Base-by-base conservation (phyloP, 2,113 vertebrate genomes). In the Narcine bancroftii region DNA sequence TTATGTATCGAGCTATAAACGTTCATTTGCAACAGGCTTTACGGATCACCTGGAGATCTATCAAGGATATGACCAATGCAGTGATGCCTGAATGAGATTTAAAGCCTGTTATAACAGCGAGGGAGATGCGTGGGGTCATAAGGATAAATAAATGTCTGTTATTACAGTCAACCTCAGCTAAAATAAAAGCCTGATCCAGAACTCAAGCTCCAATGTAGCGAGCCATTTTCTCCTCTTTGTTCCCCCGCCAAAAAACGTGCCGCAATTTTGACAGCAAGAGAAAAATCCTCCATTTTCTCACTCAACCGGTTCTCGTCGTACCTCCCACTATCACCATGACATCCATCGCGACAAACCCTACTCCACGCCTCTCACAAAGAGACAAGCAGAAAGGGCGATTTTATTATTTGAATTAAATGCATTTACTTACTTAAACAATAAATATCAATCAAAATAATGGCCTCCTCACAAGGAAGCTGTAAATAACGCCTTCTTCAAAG, bases 231-330 rank as follows among this genome's bases (percentile, higher is more conserved):
- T 36, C n/a, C 19, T 21, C 81, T 87, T 87, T 87, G 81, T 87
- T 63, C 33, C 66, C 21, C 66, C 66, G 19, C 17, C 21, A 15
- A 87, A 87, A 60, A 87, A 36, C 15, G 45, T 36, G 17, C 53
- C 36, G 53, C 81, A 60, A 60, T 87, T 24, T 87, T 6, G 15
- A 19, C 50, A 60, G 9, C 79, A 4, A 15, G 60, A 50, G 21
- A 53, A 63, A 87, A 87, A 87, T 87, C 53, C 81, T 29, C 81
- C 81, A 87, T 87, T 87, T 87, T 87, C 81, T 87, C 36, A 87
- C 81, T 60, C n/a, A n/a, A 53, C 15, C 50, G 7, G 53, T 87
- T 63, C 53, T 60, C 6, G 53, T 21, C 53, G 33, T n/a, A 60
- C 53, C 53, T 87, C 81, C 53, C 81, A 19, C 29, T 60, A 33